Evolutionary conservation across 2,888 invertebrate species (phyloP).

Genomic region (Rotaria socialis): DNA sequence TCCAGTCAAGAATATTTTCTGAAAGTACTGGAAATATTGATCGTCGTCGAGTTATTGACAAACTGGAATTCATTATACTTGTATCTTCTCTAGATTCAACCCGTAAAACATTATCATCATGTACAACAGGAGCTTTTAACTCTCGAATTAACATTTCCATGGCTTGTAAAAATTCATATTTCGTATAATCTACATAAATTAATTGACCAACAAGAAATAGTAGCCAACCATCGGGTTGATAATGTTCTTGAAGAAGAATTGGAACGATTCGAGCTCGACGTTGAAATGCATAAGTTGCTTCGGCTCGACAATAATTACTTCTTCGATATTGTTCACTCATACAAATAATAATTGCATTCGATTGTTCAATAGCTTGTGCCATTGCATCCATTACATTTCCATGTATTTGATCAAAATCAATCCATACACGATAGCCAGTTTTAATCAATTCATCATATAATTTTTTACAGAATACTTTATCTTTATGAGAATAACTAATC

Average conservation of each 20-base stretch:
- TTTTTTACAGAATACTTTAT: not conserved
- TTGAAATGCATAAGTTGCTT: conserved; percentile 35
- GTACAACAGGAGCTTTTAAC: not conserved
- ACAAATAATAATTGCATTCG: not conserved
- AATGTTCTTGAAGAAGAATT: not conserved
- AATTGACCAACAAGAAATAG: not conserved
- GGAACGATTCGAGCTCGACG: not conserved
- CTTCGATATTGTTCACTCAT: conserved; percentile 12
- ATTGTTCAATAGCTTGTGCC: conserved; percentile 25
- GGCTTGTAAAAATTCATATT: not conserved
- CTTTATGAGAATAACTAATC: conserved; percentile 34
- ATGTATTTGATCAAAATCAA: conserved; percentile 26
- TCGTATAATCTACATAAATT: not conserved
- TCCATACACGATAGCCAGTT: conserved; percentile 30
- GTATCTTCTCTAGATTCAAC: not conserved
- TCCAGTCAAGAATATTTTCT: not conserved
- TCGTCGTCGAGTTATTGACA: not conserved
- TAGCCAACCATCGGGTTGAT: conserved; percentile 35
- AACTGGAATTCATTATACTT: not conserved
- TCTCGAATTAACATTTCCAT: not conserved
- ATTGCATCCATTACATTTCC: conserved; percentile 29
- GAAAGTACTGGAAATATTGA: not conserved
- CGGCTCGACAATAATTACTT: conserved; percentile 37
- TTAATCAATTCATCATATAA: not conserved
- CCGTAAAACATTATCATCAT: not conserved